Evolutionary conservation across 2,797 vertebrate species (phyloP).

Genomic region (Neosalanx taihuensis): DNA sequence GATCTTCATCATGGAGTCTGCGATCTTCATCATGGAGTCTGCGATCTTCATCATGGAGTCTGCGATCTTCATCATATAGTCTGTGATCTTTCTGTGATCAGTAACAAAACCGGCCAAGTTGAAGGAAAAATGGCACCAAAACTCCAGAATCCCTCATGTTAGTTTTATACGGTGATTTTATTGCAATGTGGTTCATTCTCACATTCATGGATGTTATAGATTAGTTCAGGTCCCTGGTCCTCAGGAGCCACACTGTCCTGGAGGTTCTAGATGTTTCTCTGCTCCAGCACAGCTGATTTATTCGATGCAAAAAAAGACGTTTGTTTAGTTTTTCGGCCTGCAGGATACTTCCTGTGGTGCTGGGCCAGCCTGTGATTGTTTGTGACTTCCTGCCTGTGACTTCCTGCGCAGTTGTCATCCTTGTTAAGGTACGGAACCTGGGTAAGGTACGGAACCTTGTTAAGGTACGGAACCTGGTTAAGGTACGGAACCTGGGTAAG

Average conservation of each 20-base stretch:
- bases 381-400: constrained; percentile 79
- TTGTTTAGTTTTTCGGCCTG: constrained; percentile 49
- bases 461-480: no score
- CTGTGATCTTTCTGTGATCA: no score
- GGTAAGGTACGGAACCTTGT: no score
- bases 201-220: constrained; percentile 85
- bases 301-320: not conserved
- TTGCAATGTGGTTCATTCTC: constrained; percentile 86
- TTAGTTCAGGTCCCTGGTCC: constrained; percentile 53
- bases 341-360: constrained; percentile 66
- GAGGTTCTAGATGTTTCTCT: no score
- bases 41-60: no score
- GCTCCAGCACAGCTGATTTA: no score
- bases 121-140: not conserved
- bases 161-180: constrained; percentile 83
- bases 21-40: no score
- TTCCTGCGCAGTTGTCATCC: constrained; percentile 64
- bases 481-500: no score
- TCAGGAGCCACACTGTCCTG: no score
- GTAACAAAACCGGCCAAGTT: not conserved
- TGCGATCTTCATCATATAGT: no score
- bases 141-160: constrained; percentile 8
- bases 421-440: constrained; percentile 54
- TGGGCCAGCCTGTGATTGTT: constrained; percentile 80
- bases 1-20: no score